Evolutionary conservation across 1,140 invertebrate genomes (phyloP), one percentile per base, ranked within the genome.

Genomic region (Metopolophium dirhodum): DNA sequence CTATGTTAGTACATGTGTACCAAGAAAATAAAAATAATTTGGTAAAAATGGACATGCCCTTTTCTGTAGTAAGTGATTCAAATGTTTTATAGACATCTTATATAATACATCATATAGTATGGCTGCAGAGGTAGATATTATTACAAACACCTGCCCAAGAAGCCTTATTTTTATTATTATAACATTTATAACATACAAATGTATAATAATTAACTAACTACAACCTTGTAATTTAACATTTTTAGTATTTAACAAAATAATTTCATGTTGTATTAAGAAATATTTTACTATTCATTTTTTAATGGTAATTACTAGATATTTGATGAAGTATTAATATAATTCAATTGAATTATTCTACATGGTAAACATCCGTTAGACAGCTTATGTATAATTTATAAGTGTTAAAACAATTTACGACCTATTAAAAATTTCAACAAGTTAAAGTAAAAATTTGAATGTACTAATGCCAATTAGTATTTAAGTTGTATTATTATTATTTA

Each of bases 311-410:
- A 51, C 61, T 77, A n/a, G 14, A 77, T 77, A n/a, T 77, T 77
- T n/a, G 30, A n/a, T 68, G 2, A 68, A 41, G 45, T 49, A 90
- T 49, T 86, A 18, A n/a, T n/a, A 1, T 82, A 49, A 37, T 91
- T 94, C 45, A 54, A 91, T 68, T 90, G 41, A 77, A 57, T 2
- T 93, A 47, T 91, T 54, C 35, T 83, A 83, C 26, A 91, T 18
- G 30, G 30, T 85, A 61, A 82, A 83, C 86, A 77, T 82, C 37
- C 49, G 23, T 51, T 89, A 1, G 22, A 89, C 49, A 54, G 18
- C 20, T 54, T 37, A 89, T 89, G 87, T 54, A 23, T 51, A 89
- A 88, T 89, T 51, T 51, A 89, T 89, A n/a, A 49, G 1, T 8
- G 18, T 30, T 87, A 37, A 23, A 23, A 83, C 0, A 0, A 47